Evolutionary conservation across 2,888 invertebrate genomes (phyloP).

Genomic region (Gymnocheta viridis): DNA sequence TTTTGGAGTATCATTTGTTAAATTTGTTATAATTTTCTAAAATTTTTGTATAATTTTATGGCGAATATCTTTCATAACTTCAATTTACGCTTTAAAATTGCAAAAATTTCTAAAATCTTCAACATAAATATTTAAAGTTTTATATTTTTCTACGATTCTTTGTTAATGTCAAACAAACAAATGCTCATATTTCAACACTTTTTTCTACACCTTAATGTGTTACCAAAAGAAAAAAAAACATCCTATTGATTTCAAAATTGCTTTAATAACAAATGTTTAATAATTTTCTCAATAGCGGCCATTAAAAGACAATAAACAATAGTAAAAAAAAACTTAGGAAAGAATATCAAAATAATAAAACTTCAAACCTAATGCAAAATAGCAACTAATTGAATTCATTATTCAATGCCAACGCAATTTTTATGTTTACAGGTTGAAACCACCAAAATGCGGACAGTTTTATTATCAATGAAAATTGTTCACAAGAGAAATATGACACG

Average conservation of each 20-base stretch:
- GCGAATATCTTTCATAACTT: too few relatives aligned
- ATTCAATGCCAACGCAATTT: slow-evolving; percentile 70
- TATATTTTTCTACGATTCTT: background rate
- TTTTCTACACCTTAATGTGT: background rate
- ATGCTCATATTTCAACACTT: slow-evolving; percentile 55
- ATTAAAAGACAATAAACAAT: slow-evolving; percentile 54
- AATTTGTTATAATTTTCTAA: too few relatives aligned
- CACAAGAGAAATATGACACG: background rate
- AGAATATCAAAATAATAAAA: background rate
- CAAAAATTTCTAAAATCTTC: background rate
- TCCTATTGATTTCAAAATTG: slow-evolving; percentile 27
- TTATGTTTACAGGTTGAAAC: background rate
- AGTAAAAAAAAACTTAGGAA: slow-evolving; percentile 13
- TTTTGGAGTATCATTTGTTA: too few relatives aligned
- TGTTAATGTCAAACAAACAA: slow-evolving; percentile 41
- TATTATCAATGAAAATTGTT: background rate
- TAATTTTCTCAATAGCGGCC: slow-evolving; percentile 45
- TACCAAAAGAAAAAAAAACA: background rate
- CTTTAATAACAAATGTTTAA: slow-evolving; percentile 39
- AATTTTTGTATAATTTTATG: too few relatives aligned
- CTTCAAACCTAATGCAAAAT: slow-evolving; percentile 32
- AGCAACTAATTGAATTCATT: slow-evolving; percentile 72
- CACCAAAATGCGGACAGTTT: background rate
- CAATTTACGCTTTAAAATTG: background rate
- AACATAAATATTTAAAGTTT: background rate